Base-by-base conservation (phyloP, 2,797 vertebrate species). In the Alosa sapidissima region DNA sequence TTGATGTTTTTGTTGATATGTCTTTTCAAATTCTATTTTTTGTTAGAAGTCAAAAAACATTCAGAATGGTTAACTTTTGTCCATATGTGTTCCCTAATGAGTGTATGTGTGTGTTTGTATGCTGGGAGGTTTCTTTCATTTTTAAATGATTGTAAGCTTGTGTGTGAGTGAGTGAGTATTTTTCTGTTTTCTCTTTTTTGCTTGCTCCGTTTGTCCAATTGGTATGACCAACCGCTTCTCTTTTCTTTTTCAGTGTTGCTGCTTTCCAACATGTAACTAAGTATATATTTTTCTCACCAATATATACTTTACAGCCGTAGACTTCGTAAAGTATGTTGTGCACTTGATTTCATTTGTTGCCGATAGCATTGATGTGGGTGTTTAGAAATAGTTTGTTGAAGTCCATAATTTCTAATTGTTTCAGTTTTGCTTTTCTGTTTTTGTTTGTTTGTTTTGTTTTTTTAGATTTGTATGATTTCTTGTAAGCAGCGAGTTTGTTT, bases 291-390 rank as follows among this genome's bases (percentile, higher is more conserved):
- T 94, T 90, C 93, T 95, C 93, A 90, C 92, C 94, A 85, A 87
- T 94, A 94, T 95, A 92, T 95, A 95, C 96, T 97, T 97, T 94
- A 95, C 96, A 95, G 93, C 93, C 89, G 91, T 91, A 94, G 94
- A 90, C 91, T 90, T 87, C 90, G 95, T 96, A 94, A 96, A 96
- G 96, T 96, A 94, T 94, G 92, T 93, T 89, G 95, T 96, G 94
- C 96, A 95, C 96, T 96, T 95, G 95, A 92, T 94, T 93, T 95
- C 94, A 89, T 93, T 90, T 90, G 84, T 94, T 93, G 84, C 86
- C 87, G 84, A 91, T 87, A 87, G 94, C 94, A 91, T 93, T 92
- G 93, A 93, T 94, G 95, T 97, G 96, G 94, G 94, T 93, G 92
- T 91, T 41, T 95, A 96, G 92, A 93, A 78, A 91, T 94, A 96